These are phyloP conservation scores for Heliconius cydno DNA, from an alignment of 2,888 invertebrate species.

Conservation along the genomic window DNA sequence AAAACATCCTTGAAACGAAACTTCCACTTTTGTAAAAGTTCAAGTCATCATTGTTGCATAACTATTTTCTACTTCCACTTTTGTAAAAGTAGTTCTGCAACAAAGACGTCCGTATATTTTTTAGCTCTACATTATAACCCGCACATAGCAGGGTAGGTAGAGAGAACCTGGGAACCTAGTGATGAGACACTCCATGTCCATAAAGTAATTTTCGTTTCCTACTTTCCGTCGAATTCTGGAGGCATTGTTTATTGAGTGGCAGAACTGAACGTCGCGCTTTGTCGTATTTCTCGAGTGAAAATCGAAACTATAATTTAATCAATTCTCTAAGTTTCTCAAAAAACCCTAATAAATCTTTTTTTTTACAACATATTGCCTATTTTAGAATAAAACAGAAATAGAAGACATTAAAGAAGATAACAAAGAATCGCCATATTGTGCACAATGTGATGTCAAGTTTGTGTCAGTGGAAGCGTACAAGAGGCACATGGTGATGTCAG, in stretches of 20 bases:
- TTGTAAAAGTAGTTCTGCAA: no score
- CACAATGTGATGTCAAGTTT: constrained; percentile 72
- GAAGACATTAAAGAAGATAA: constrained; percentile 44
- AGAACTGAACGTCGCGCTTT: background rate
- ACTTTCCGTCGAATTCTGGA: no score
- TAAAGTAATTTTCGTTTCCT: no score
- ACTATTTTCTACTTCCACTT: no score
- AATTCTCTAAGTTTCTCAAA: background rate
- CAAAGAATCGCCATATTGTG: constrained; percentile 64
- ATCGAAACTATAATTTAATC: background rate
- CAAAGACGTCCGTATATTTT: background rate
- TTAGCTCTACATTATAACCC: background rate
- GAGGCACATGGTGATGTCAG: constrained; percentile 73
- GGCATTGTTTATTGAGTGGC: background rate
- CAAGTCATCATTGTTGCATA: no score
- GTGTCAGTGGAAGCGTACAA: constrained; percentile 69
- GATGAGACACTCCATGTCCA: no score
- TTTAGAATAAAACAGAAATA: constrained; percentile 50
- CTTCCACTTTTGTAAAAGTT: no score
- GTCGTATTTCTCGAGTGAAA: background rate
- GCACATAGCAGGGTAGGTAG: no score
- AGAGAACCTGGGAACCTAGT: no score
- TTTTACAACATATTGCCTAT: background rate
- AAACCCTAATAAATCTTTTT: background rate
- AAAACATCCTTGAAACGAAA: no score